Base-by-base conservation (phyloP, 2,888 invertebrate genomes). In the Embidobia sp. region DNA sequence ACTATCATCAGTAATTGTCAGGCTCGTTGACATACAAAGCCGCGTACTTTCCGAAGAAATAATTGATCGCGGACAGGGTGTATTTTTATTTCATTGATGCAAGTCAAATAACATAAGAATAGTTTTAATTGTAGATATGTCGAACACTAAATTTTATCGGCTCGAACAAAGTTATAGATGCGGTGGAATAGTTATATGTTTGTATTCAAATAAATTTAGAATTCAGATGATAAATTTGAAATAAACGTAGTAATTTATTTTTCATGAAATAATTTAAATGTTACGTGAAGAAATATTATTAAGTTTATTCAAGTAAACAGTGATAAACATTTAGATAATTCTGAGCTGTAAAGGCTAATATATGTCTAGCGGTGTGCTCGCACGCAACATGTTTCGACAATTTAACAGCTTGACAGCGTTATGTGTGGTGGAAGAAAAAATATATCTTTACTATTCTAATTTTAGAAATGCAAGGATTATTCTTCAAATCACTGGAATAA, bases 1-100 rank as follows among this genome's bases (percentile, higher is more conserved):
- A 35, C 67, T 72, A 67, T 77, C 72, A 67, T 67, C 61, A 61
- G 72, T 77, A 77, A 77, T 77, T 77, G 77, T 72, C 72, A 67
- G 67, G 49, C 16, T 40, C 26, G 51, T 48, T 70, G 64, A 74
- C 19, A 61, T 49, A 57, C 42, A 35, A 29, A 55, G 37, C 16
- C 42, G 49, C 37, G 46, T 35, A 40, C 10, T 76, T 76, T 51
- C 57, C 18, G 15, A 40, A 42, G 26, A 49, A 48, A 69, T 67
- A 53, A 55, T 67, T 55, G 48, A 67, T 67, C 6, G n/a, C n/a
- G n/a, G n/a, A n/a, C n/a, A n/a, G n/a, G n/a, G n/a, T n/a, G n/a
- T n/a, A n/a, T n/a, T n/a, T n/a, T n/a, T n/a, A n/a, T n/a, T n/a
- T n/a, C n/a, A n/a, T n/a, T n/a, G n/a, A n/a, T n/a, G n/a, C n/a